Evolutionary conservation across 2,113 vertebrate species (phyloP), one percentile per base, ranked within the genome.

Genomic region (Percopsis transmontana): DNA sequence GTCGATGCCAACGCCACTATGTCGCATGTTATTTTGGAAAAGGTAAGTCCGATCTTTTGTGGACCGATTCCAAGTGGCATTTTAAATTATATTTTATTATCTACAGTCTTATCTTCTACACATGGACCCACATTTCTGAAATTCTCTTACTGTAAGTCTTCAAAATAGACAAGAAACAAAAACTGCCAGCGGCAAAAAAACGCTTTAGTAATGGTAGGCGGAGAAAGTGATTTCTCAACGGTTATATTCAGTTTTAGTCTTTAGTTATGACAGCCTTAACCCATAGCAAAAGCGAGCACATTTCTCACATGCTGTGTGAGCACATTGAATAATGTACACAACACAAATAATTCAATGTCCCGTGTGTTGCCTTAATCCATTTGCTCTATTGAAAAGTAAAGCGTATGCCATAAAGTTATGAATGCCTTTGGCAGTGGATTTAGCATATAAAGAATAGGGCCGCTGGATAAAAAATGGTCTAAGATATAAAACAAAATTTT

Each of bases 1-100:
- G 94, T 99, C 0, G 96, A 99, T 0, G 97, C 97, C 89, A 98
- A 97, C 0, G 95, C 96, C 74, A 98, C 95, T 83, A 96, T 97
- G 95, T 99, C 97, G 51, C 96, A 97, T 63, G 93, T 93, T 89
- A 96, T 99, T 77, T 81, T 99, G 76, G 94, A 96, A 75, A 94
- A 95, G 94, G 97, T 99, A 57, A 67, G 91, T 88, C 60, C 68
- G n/a, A 58, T 52, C 41, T n/a, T 7, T 52, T 8, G 50, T 24
- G 11, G 4, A 12, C 4, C 18, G 60, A 60, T 38, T 55, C 41
- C 10, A 12, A 53, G 44, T 50, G 10, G 18, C 15, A 53, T 23
- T 52, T 54, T 42, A 27, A 23, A 10, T 24, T 16, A 42, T 56
- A 14, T 14, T 40, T 59, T 20, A 38, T 62, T 13, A 0, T 39